Base-by-base conservation (phyloP, 2,797 vertebrate genomes). In the Phrynocephalus guinanensis region DNA sequence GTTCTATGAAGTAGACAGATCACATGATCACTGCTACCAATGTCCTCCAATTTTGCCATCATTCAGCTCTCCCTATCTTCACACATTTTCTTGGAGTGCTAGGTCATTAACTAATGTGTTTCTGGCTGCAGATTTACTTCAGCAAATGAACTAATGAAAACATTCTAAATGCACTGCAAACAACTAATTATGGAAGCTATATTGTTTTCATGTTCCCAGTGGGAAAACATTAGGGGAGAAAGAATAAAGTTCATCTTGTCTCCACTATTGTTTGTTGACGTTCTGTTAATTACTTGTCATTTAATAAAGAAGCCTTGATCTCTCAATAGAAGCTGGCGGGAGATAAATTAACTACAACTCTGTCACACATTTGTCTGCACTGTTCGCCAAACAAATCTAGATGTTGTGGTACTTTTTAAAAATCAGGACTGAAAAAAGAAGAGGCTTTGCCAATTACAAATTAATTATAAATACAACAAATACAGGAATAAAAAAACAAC, bases 91-190 rank as follows among this genome's bases (percentile, higher is more conserved):
- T 89, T 5, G 9, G 78, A 84, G 88, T 89, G 92, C 20, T 48
- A 2, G 0, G 0, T 44, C 80, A 89, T 78, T 82, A 87, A 83
- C 91, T 93, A 91, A 94, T 90, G 89, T 50, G 81, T 77, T 91
- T 91, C 89, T 94, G 88, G 94, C 92, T 92, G 86, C 84, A 88
- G 85, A 82, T 88, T 85, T 71, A 33, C 90, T 91, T 92, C 92
- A 89, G 67, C 83, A 93, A 91, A 93, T 87, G 75, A 89, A 91
- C 88, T 92, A 92, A 91, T 50, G 15, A 63, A 77, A 92, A 94
- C 86, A 84, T 92, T 83, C 89, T 92, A 93, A 95, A 93, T 82
- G 67, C 88, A 90, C 82, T 92, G 81, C 83, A 93, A 95, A 94
- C 82, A 92, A 91, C 93, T 95, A 93, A 94, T 94, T 93, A 93